Evolutionary conservation across 2,797 vertebrate species (phyloP).

Genomic region (Sciurus vulgaris): DNA sequence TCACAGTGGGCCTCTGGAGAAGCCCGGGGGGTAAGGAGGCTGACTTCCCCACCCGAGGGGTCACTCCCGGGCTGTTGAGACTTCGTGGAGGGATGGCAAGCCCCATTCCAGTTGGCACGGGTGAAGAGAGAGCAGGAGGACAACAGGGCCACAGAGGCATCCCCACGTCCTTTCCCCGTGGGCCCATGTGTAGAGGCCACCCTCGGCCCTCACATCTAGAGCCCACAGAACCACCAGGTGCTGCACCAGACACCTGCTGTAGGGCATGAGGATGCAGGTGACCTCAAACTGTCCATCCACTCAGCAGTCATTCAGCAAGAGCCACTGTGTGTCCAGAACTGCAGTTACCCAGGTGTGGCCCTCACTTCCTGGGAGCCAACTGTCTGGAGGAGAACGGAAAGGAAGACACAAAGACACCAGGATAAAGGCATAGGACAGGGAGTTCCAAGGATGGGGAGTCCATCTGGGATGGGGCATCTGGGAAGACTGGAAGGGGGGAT

Average conservation of each 20-base stretch:
- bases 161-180: rapidly evolving
- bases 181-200: rapidly evolving
- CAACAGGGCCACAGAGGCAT: not conserved
- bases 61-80: not conserved
- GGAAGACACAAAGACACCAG: not conserved
- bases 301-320: not conserved
- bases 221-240: not conserved
- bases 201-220: rapidly evolving
- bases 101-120: not conserved
- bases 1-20: not conserved
- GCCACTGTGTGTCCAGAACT: not conserved
- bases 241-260: not conserved
- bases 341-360: not conserved
- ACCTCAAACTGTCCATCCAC: not conserved
- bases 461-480: not conserved
- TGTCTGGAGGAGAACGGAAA: not conserved
- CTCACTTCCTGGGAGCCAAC: not conserved
- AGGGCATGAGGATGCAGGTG: not conserved
- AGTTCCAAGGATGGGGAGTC: not conserved
- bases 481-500: not conserved
- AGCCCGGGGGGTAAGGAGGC: not conserved
- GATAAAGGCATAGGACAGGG: not conserved
- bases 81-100: not conserved
- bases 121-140: not conserved
- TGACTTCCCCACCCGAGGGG: not conserved